These are phyloP conservation scores for Trilocha varians DNA, from an alignment of 2,888 invertebrate species.

Conservation along the genomic window DNA sequence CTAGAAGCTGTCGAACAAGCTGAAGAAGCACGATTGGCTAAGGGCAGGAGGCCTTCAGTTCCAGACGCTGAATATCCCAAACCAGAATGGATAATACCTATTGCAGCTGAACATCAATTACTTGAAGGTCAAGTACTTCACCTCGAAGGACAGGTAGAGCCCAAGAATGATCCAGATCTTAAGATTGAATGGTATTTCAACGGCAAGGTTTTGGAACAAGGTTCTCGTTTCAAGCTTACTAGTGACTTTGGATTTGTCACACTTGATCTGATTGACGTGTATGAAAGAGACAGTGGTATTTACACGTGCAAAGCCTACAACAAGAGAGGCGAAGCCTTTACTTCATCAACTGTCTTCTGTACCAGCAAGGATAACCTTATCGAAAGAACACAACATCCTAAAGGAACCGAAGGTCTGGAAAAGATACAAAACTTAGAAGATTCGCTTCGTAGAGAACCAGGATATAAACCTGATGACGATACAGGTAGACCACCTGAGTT, in stretches of 20 bases:
- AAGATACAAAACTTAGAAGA: slow-evolving; percentile 94
- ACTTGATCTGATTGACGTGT: slow-evolving; percentile 91
- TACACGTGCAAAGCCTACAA: slow-evolving; percentile 94
- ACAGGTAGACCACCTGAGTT: slow-evolving; percentile 90
- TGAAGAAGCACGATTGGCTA: slow-evolving; percentile 86
- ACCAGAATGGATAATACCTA: slow-evolving; percentile 89
- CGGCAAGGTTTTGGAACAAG: slow-evolving; percentile 89
- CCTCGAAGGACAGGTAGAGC: slow-evolving; percentile 95
- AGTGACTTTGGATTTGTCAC: slow-evolving; percentile 98
- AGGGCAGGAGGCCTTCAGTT: slow-evolving; percentile 77
- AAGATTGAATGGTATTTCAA: slow-evolving; percentile 97
- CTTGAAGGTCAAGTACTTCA: slow-evolving; percentile 89
- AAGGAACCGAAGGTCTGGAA: slow-evolving; percentile 93
- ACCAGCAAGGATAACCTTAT: slow-evolving; percentile 86
- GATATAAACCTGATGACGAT: slow-evolving; percentile 79
- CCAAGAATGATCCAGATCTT: slow-evolving; percentile 91
- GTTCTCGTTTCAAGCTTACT: slow-evolving; percentile 91
- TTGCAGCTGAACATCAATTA: slow-evolving; percentile 85
- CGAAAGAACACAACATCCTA: slow-evolving; percentile 93
- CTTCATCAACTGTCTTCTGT: slow-evolving; percentile 90
- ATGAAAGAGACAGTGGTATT: slow-evolving; percentile 94
- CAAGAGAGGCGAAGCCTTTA: slow-evolving; percentile 91
- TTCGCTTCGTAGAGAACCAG: slow-evolving; percentile 82
- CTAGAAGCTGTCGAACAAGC: slow-evolving; percentile 91
- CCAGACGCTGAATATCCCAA: slow-evolving; percentile 86